These are phyloP conservation scores for Pantherophis alleghaniensis DNA, from an alignment of 2,797 vertebrate genomes.

Conservation along the genomic window DNA sequence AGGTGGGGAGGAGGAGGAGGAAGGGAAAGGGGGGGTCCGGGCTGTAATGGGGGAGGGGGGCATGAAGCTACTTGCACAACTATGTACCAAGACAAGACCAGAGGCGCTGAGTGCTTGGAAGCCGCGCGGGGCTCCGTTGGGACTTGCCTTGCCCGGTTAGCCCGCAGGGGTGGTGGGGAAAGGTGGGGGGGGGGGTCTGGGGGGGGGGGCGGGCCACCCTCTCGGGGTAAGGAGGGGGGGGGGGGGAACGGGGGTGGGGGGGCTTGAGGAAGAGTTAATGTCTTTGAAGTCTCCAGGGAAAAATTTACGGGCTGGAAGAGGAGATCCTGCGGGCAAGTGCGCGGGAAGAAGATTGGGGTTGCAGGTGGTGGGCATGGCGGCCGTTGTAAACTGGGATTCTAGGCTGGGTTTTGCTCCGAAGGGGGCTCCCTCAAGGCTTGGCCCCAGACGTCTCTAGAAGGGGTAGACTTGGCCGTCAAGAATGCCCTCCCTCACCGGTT, in stretches of 20 bases:
- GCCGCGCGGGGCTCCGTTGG: constrained; percentile 85
- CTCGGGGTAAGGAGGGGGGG: too few species aligned
- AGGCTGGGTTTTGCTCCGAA: neutral
- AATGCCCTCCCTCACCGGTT: neutral
- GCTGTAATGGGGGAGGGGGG: constrained; percentile 8
- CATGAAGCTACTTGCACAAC: constrained; percentile 94
- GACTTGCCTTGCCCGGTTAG: constrained; percentile 87
- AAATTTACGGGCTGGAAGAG: constrained; percentile 79
- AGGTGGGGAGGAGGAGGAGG: constrained; percentile 62
- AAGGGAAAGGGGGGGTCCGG: constrained; percentile 73
- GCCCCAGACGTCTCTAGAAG: neutral
- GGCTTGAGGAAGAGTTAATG: constrained; percentile 14
- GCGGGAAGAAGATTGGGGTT: constrained; percentile 21
- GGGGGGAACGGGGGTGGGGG: neutral
- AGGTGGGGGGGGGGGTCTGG: constrained; percentile 81
- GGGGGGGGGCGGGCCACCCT: too few species aligned
- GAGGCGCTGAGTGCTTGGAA: constrained; percentile 95
- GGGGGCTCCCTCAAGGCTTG: neutral
- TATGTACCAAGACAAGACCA: constrained; percentile 97
- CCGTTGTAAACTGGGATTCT: neutral
- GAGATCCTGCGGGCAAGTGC: constrained; percentile 61
- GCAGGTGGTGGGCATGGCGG: neutral
- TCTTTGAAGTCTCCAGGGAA: constrained; percentile 76
- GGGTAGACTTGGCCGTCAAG: neutral
- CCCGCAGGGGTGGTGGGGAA: constrained; percentile 90